Conservation (phyloP, 1,140 invertebrate genomes). For the Penaeus chinensis region DNA sequence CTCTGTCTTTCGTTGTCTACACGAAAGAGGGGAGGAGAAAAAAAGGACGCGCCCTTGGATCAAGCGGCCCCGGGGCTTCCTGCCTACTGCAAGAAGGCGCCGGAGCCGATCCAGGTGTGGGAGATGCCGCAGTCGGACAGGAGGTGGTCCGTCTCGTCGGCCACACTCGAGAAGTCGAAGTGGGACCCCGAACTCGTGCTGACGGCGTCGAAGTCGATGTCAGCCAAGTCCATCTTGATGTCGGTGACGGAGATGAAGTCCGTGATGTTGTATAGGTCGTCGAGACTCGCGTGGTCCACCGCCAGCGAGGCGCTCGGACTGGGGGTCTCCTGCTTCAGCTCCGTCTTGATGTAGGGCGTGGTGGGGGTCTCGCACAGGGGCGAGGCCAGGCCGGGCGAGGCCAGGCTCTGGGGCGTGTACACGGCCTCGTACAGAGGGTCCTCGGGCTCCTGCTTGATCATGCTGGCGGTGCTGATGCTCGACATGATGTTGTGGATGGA, state of each 20-base stretch:
- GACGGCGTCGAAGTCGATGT: constrained; percentile 76
- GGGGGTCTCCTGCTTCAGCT: constrained; percentile 47
- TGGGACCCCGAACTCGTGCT: constrained; percentile 79
- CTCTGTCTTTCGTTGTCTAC: constrained; percentile 54
- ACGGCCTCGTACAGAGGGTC: constrained; percentile 55
- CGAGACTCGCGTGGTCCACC: constrained; percentile 68
- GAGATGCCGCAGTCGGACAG: constrained; percentile 66
- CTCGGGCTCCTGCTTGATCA: constrained; percentile 52
- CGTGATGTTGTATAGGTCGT: constrained; percentile 81
- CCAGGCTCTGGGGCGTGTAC: constrained; percentile 57
- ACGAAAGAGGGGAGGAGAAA: constrained; percentile 46
- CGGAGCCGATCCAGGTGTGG: constrained; percentile 48
- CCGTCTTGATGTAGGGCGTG: constrained; percentile 45
- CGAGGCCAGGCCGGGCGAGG: constrained; percentile 49
- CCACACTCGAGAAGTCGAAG: constrained; percentile 77
- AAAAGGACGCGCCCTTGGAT: constrained; percentile 28
- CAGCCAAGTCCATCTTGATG: constrained; percentile 74
- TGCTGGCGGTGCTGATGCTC: constrained; percentile 21
- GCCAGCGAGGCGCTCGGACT: constrained; percentile 15
- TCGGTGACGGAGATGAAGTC: constrained; percentile 73
- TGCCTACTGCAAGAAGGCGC: constrained; percentile 40
- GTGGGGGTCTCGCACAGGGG: constrained; percentile 33
- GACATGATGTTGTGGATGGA: constrained; percentile 19
- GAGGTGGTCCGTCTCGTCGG: constrained; percentile 75
- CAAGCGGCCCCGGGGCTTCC: constrained; percentile 1